Conservation (phyloP, 2,888 invertebrate species). For the Kryphioiulus occultus region DNA sequence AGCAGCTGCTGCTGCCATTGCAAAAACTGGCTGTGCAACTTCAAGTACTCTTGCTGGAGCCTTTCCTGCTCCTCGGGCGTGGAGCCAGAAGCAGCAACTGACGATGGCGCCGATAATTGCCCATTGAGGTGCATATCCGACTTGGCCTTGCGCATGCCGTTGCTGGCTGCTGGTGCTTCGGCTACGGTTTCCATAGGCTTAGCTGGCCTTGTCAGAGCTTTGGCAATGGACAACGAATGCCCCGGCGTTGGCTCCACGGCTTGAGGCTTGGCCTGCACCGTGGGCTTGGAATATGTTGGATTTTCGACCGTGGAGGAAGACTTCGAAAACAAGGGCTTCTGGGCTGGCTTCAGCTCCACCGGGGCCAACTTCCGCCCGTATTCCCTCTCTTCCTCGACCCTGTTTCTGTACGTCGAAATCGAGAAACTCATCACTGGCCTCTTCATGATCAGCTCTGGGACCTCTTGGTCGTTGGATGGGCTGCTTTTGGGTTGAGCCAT, state of each 20-base stretch:
- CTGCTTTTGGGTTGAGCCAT: not conserved
- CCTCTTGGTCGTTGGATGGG: not conserved
- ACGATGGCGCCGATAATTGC: not conserved
- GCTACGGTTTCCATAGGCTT: not conserved
- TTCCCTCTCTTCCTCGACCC: slow-evolving; percentile 51
- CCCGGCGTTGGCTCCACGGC: not conserved
- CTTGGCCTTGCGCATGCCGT: slow-evolving; percentile 31
- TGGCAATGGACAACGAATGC: slow-evolving; percentile 45
- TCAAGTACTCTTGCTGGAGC: slow-evolving; percentile 52
- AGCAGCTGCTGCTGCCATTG: slow-evolving; percentile 54
- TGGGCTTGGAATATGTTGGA: not conserved
- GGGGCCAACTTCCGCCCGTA: slow-evolving; percentile 52
- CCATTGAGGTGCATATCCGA: slow-evolving; percentile 43
- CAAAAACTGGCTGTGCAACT: slow-evolving; percentile 53
- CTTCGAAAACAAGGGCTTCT: not conserved
- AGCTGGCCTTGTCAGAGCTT: slow-evolving; percentile 3
- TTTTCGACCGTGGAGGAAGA: not conserved
- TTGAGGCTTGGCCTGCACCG: not conserved
- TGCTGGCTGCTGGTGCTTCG: not conserved
- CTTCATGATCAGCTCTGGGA: not conserved
- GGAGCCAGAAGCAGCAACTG: not conserved
- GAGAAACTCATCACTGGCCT: slow-evolving; percentile 53
- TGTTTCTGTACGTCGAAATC: slow-evolving; percentile 54
- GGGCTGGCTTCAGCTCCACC: slow-evolving; percentile 47
- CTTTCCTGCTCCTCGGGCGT: slow-evolving; percentile 41